Conservation (phyloP, 2,113 vertebrate genomes). For the Entelurus aequoreus region DNA sequence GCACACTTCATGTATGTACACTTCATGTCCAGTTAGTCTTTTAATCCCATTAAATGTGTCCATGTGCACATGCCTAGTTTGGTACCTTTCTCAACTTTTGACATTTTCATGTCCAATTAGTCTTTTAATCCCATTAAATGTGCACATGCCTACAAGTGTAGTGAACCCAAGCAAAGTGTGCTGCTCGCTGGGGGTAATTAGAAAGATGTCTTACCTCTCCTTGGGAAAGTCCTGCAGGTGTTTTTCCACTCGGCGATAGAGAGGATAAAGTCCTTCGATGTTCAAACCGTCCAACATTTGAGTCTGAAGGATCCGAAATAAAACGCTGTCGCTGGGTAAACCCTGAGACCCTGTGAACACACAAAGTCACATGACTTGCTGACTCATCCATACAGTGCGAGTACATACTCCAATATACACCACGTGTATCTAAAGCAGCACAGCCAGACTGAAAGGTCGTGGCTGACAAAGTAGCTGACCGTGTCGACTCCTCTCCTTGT, state of each 20-base stretch:
- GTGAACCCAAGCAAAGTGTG: too few relatives aligned
- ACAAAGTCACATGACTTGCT: constrained; percentile 12
- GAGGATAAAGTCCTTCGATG: constrained; percentile 90
- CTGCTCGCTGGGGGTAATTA: background rate
- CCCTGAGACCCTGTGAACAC: constrained; percentile 65
- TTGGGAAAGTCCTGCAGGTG: constrained; percentile 90
- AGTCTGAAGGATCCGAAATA: constrained; percentile 87
- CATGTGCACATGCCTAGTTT: too few relatives aligned
- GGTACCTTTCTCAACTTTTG: too few relatives aligned
- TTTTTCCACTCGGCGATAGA: constrained; percentile 85
- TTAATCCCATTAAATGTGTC: too few relatives aligned
- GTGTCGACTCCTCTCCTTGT: constrained; percentile 75
- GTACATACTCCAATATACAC: background rate
- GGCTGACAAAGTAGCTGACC: constrained; percentile 58
- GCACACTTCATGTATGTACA: too few relatives aligned
- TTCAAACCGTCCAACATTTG: constrained; percentile 95
- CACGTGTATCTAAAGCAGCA: too few relatives aligned
- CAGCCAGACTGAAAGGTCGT: background rate
- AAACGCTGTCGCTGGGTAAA: constrained; percentile 84
- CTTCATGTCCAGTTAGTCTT: too few relatives aligned
- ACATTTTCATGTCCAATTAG: too few relatives aligned
- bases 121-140: too few relatives aligned
- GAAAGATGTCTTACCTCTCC: constrained; percentile 73
- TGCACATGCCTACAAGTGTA: too few relatives aligned
- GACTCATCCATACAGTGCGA: constrained; percentile 3